Conservation (phyloP, 2,113 vertebrate species). For the Thamnophis sirtalis region DNA sequence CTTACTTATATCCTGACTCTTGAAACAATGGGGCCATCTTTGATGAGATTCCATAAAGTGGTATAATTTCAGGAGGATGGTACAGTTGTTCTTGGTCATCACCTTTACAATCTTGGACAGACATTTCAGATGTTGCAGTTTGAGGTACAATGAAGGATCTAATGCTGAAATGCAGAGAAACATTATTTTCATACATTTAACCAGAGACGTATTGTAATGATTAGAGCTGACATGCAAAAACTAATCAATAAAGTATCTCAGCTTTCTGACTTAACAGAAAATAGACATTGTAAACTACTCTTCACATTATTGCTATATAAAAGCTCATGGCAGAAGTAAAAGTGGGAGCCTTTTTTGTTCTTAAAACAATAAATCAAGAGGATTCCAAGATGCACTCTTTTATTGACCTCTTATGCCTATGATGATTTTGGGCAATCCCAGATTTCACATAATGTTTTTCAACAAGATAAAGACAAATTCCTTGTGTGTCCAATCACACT, state of each 20-base stretch:
- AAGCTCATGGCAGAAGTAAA: not conserved
- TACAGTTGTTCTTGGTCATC: conserved; percentile 73
- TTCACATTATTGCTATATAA: not conserved
- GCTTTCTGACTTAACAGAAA: conserved; percentile 4
- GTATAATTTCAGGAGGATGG: conserved; percentile 85
- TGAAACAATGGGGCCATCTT: conserved; percentile 85
- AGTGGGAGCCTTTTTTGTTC: not conserved
- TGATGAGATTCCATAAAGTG: conserved; percentile 81
- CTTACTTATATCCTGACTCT: conserved; percentile 85
- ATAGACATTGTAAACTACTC: conserved; percentile 7
- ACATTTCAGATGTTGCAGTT: conserved; percentile 57
- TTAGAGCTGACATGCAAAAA: not conserved
- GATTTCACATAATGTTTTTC: not conserved
- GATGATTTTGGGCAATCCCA: not conserved
- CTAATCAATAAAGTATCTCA: not conserved
- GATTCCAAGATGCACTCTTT: not conserved
- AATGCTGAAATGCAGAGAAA: conserved; percentile 72
- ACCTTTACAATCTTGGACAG: conserved; percentile 54
- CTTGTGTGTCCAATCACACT: no score
- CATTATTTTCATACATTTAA: conserved; percentile 10
- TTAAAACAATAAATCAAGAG: not conserved
- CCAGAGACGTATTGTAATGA: not conserved
- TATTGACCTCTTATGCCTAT: not conserved
- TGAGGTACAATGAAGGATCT: conserved; percentile 77
- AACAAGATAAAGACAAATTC: not conserved